Conservation (phyloP, 2,888 invertebrate species). For the Nomada hirtipes region DNA sequence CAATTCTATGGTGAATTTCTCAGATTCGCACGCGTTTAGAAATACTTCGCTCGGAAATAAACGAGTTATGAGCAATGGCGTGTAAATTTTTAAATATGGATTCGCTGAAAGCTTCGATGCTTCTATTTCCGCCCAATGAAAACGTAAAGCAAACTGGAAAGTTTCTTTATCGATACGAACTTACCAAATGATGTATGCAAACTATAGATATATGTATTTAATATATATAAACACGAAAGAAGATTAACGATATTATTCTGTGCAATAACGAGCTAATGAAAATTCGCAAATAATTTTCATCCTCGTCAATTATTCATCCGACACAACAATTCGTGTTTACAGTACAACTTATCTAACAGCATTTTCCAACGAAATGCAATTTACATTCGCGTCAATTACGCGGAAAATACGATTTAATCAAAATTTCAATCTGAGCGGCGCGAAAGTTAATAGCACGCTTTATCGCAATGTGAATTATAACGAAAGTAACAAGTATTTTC, state of each 20-base stretch:
- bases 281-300: not conserved
- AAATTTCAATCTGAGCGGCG: constrained; percentile 19
- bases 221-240: not conserved
- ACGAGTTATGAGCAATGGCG: too few species aligned
- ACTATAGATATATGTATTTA: not conserved
- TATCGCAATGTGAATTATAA: constrained; percentile 22
- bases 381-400: constrained; percentile 19
- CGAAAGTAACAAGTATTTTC: not conserved
- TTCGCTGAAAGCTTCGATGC: too few species aligned
- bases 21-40: too few species aligned
- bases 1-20: too few species aligned
- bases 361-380: not conserved
- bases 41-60: too few species aligned
- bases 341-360: not conserved
- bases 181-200: too few species aligned
- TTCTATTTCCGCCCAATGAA: too few species aligned
- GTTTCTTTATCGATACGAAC: too few species aligned
- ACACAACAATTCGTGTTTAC: not conserved
- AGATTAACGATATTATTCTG: not conserved
- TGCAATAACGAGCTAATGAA: too few species aligned
- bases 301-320: not conserved
- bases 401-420: constrained; percentile 26
- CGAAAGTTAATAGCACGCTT: constrained; percentile 24
- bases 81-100: too few species aligned
- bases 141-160: too few species aligned